Evolutionary conservation across 2,888 invertebrate species (phyloP), one percentile per base, ranked within the genome.

Genomic region (Campoplex nolae): DNA sequence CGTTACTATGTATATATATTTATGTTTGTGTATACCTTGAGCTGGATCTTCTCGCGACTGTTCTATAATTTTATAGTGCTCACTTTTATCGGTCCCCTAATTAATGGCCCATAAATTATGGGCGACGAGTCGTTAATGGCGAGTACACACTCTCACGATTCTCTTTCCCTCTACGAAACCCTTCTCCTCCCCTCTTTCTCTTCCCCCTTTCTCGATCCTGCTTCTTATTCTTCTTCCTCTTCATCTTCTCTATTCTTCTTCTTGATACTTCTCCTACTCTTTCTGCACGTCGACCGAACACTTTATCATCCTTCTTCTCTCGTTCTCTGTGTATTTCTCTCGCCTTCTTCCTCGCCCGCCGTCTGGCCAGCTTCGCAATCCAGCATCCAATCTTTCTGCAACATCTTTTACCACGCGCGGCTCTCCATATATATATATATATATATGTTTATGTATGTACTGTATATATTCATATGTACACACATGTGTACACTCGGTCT

Each of bases 81-180:
- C 90, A 92, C 92, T 91, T 92, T 92, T 92, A 92, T 90, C 89
- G 89, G 87, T 88, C 89, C 90, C 89, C 89, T 92, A 93, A 94
- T 94, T 94, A 93, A 94, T 93, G 93, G 91, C 90, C 92, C 92
- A 93, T 94, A 93, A 94, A 93, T 94, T 93, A 93, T 88, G 90
- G 89, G 90, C 92, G 91, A 92, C 92, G 91, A 92, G 92, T 92
- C 92, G 92, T 92, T 92, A 92, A 92, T 90, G 90, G 90, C 83
- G 88, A 81, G 79, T 86, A 88, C 89, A 87, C 89, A 80, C 78
- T 83, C 85, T 84, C 83, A 83, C 86, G 86, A 88, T 56, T 51
- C 83, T 75, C 68, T 54, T 77, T 45, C 68, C 54, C 70, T 54
- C 13, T 23, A 23, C 7, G 35, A 73, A 54, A 67, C 8, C n/a